Conservation (phyloP, 2,797 vertebrate genomes). For the Ctenochaetus hawaiiensis region DNA sequence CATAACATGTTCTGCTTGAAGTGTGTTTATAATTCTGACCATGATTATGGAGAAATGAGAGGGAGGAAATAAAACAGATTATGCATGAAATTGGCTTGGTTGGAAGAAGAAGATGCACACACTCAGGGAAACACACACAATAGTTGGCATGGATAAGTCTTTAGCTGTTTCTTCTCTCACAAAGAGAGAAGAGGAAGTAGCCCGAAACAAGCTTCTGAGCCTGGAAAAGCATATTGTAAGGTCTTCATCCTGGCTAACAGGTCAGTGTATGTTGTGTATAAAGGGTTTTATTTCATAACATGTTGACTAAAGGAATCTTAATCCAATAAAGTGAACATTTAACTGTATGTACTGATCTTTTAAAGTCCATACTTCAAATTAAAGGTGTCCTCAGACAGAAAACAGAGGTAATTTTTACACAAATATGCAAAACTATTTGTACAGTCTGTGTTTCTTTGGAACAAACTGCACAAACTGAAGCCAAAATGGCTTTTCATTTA, state of each 20-base stretch:
- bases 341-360: neutral
- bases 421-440: neutral
- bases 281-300: neutral
- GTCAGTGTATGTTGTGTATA: neutral
- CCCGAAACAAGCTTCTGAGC: neutral
- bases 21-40: conserved; percentile 23
- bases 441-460: neutral
- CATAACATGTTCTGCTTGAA: conserved; percentile 35
- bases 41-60: conserved; percentile 10
- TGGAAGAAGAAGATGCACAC: conserved; percentile 3
- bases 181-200: neutral
- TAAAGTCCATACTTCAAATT: neutral
- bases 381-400: neutral
- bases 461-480: neutral
- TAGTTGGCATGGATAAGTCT: neutral
- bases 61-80: conserved; percentile 23
- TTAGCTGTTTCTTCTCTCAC: neutral
- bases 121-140: conserved; percentile 7
- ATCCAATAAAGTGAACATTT: neutral
- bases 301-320: too few species aligned
- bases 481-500: neutral
- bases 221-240: neutral
- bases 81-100: conserved; percentile 33
- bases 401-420: neutral
- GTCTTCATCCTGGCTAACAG: neutral